A percentile compares a stretch with the other conserved stretches of the same genome.
phyloP scores from a whole-genome alignment of 2,888 invertebrate genomes.

The Elmis aenea region DNA sequence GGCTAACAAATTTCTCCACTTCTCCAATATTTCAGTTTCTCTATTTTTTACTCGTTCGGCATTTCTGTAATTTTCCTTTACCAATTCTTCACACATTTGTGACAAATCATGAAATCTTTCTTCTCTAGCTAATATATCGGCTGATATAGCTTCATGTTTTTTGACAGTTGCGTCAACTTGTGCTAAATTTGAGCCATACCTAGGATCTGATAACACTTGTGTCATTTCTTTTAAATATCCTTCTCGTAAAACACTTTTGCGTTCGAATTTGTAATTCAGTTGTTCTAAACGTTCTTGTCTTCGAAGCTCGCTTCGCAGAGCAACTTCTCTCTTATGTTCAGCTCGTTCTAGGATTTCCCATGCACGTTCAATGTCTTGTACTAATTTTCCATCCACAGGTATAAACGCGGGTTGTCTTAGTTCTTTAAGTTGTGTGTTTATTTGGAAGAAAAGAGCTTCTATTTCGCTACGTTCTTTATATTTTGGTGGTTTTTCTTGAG shows the following conservation, averaged over 20 bases:
- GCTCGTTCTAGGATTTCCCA: slow-evolving; percentile 92
- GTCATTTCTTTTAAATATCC: slow-evolving; percentile 98
- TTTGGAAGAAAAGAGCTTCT: slow-evolving; percentile 92
- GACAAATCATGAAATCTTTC: slow-evolving; percentile 92
- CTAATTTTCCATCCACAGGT: slow-evolving; percentile 83
- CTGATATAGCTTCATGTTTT: slow-evolving; percentile 97
- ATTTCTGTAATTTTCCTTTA: slow-evolving; percentile 86
- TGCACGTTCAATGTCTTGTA: slow-evolving; percentile 92
- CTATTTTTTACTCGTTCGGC: slow-evolving; percentile 66
- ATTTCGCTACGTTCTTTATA: slow-evolving; percentile 97
- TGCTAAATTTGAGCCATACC: slow-evolving; percentile 83
- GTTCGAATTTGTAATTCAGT: slow-evolving; percentile 91
- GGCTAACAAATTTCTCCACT: slow-evolving; percentile 83
- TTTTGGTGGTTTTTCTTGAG: slow-evolving; percentile 96
- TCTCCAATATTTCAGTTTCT: slow-evolving; percentile 66
- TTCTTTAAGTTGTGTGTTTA: slow-evolving; percentile 94
- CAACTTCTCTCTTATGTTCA: slow-evolving; percentile 91
- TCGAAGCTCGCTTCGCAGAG: slow-evolving; percentile 82
- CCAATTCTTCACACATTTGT: slow-evolving; percentile 89
- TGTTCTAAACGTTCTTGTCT: slow-evolving; percentile 92
- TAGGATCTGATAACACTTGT: slow-evolving; percentile 85
- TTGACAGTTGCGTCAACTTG: slow-evolving; percentile 97
- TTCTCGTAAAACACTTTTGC: slow-evolving; percentile 90
- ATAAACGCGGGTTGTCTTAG: slow-evolving; percentile 81
- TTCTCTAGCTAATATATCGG: slow-evolving; percentile 89